These are phyloP conservation scores for Tyrannus savana DNA, from an alignment of 2,113 vertebrate species.

Conservation along the genomic window DNA sequence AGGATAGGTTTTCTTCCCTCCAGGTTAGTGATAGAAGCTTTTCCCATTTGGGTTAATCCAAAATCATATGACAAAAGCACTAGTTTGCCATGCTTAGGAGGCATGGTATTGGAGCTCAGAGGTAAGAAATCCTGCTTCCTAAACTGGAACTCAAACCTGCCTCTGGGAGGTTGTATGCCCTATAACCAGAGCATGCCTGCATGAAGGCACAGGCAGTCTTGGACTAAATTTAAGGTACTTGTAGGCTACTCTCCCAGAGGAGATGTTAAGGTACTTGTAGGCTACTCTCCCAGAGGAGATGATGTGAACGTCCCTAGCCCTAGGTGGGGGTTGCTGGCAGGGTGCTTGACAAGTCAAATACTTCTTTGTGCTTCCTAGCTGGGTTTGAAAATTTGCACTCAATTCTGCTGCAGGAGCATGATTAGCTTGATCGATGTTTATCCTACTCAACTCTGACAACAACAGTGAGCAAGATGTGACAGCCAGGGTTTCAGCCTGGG, in stretches of 20 bases:
- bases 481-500: background rate
- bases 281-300: background rate
- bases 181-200: background rate
- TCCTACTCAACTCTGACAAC: background rate
- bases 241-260: background rate
- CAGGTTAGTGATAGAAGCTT: background rate
- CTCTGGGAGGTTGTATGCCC: background rate
- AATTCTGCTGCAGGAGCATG: background rate
- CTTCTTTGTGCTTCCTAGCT: background rate
- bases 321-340: background rate
- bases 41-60: background rate
- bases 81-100: background rate
- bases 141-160: rapidly evolving
- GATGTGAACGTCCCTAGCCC: background rate
- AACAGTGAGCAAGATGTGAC: background rate
- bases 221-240: background rate
- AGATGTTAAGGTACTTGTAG: background rate
- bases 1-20: background rate
- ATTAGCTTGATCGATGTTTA: background rate
- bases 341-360: background rate
- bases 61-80: background rate
- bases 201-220: background rate
- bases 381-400: background rate
- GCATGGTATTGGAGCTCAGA: background rate
- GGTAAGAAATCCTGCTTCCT: background rate